Evolutionary conservation across 2,797 vertebrate species (phyloP).

Genomic region (Chelmon rostratus): DNA sequence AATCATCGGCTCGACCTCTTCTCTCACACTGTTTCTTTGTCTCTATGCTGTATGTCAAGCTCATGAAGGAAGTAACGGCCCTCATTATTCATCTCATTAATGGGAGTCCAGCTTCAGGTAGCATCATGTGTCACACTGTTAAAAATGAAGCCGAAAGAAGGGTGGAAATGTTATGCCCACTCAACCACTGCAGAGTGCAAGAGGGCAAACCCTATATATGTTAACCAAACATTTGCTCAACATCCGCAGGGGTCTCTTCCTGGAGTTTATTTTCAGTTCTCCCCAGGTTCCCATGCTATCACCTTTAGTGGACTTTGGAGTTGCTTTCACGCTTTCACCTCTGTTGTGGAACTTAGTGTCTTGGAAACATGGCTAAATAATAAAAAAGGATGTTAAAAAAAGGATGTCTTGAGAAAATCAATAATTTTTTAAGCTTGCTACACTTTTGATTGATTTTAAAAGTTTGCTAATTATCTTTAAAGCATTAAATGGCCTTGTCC

Average conservation of each 20-base stretch:
- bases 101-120: neutral
- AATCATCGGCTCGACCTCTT: slow-evolving; percentile 16
- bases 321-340: slow-evolving; percentile 23
- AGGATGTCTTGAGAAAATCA: no score
- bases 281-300: slow-evolving; percentile 33
- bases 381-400: slow-evolving; percentile 5
- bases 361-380: slow-evolving; percentile 10
- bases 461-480: no score
- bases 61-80: neutral
- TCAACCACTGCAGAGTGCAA: slow-evolving; percentile 39
- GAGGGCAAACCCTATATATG: slow-evolving; percentile 43
- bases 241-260: slow-evolving; percentile 56
- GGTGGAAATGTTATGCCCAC: slow-evolving; percentile 16
- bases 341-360: neutral
- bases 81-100: slow-evolving; percentile 1
- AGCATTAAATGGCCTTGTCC: no score
- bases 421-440: no score
- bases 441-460: no score
- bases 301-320: slow-evolving; percentile 8
- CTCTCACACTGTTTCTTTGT: slow-evolving; percentile 2
- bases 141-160: slow-evolving; percentile 6
- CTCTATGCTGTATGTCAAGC: neutral
- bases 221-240: slow-evolving; percentile 67
- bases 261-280: slow-evolving; percentile 62
- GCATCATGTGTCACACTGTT: slow-evolving; percentile 3